These are phyloP conservation scores for Calephelis perditalis DNA, from an alignment of 2,888 invertebrate genomes.

Conservation along the genomic window DNA sequence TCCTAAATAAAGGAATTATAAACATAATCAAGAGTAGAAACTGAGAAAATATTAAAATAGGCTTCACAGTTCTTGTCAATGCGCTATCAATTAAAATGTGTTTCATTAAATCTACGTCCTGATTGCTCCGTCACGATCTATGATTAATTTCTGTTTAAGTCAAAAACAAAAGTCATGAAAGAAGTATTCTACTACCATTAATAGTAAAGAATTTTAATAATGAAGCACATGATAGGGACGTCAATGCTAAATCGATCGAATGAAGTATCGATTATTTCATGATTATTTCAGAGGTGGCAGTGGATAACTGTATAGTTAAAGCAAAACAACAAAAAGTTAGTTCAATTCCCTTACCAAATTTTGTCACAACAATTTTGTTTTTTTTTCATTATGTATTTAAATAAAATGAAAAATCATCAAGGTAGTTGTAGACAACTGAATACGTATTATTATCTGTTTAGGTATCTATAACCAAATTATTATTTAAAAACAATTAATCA, in stretches of 20 bases:
- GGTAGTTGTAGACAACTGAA: too few species aligned
- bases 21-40: neutral
- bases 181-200: neutral
- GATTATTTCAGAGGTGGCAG: too few species aligned
- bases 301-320: too few species aligned
- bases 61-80: neutral
- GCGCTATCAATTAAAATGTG: neutral
- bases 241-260: neutral
- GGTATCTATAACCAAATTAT: too few species aligned
- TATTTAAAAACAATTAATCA: too few species aligned
- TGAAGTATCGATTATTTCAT: neutral
- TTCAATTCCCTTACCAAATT: too few species aligned
- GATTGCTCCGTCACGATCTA: slow-evolving; percentile 9
- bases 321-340: too few species aligned
- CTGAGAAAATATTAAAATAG: too few species aligned
- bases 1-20: neutral
- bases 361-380: too few species aligned
- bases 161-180: slow-evolving; percentile 2
- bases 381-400: too few species aligned
- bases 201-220: slow-evolving; percentile 1
- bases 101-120: neutral
- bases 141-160: slow-evolving; percentile 9
- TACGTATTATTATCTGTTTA: too few species aligned
- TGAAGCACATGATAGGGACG: neutral
- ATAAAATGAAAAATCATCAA: too few species aligned